Evolutionary conservation across 2,113 vertebrate species (phyloP), one percentile per base, ranked within the genome.

Genomic region (Tichodroma muraria): DNA sequence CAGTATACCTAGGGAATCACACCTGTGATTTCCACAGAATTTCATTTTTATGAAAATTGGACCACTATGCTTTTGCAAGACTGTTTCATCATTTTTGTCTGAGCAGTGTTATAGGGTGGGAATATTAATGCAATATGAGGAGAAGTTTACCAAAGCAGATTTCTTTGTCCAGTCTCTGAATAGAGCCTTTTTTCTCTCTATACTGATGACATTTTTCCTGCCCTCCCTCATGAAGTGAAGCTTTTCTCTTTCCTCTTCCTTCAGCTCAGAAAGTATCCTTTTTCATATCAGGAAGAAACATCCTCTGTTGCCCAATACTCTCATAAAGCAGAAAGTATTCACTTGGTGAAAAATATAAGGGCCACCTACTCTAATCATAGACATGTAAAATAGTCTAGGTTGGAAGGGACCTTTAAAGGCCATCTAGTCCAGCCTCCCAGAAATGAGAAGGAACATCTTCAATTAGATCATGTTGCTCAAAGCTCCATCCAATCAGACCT

Each of bases 1-100:
- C 19, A 0, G 1, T 31, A 30, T 11, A n/a, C 11, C 35, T 4
- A 53, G 8, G 6, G 3, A 90, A 17, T 4, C 25, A 31, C 9
- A 38, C 3, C 13, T 72, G 37, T 56, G 71, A 69, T 38, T 81
- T 91, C 47, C 47, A 12, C 15, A 95, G 35, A 5, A 75, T 84
- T 88, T 80, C 1, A 20, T 76, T 79, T 88, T 53, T 60, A 35
- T 64, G 35, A 57, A 82, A 94, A 65, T 53, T 49, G 5, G 3
- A 56, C 20, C 9, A 38, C 6, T 65, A 15, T 3, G 21, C 40
- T 82, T 91, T 50, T 60, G 8, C 4, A 52, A 79, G 53, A 44
- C 7, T 56, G 2, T 70, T 93, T 68, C 35, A 53, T 61, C 30
- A 64, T 24, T 86, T 69, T 15, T 15, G 3, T 47, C 13, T 81